Conservation (phyloP, 2,888 invertebrate genomes). For the Heteropelma amictum region DNA sequence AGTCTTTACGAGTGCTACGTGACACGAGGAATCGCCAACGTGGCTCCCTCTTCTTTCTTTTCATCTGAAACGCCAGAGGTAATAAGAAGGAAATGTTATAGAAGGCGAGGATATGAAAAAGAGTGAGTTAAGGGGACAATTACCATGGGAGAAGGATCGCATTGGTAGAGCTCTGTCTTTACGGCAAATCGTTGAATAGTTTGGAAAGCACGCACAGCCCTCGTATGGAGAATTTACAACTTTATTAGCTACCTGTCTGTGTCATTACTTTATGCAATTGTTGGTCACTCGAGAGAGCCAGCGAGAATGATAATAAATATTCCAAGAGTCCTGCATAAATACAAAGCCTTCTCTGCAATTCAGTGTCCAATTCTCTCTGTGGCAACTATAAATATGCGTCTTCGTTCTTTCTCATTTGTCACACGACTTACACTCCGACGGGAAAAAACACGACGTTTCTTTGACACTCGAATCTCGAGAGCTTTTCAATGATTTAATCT, state of each 20-base stretch:
- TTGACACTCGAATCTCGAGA: neutral
- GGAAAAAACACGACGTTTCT: conserved; percentile 9
- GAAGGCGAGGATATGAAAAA: neutral
- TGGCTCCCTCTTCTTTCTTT: neutral
- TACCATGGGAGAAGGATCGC: neutral
- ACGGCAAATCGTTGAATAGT: conserved; percentile 29
- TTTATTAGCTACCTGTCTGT: conserved; percentile 25
- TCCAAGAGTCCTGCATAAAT: conserved; percentile 1
- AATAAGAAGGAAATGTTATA: neutral
- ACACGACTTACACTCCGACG: conserved; percentile 3
- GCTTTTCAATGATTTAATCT: neutral
- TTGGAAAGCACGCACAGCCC: conserved; percentile 3
- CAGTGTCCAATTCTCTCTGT: conserved; percentile 11
- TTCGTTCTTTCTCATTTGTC: conserved; percentile 25
- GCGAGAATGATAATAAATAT: neutral
- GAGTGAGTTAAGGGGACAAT: neutral
- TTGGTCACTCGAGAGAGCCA: neutral
- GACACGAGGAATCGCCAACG: conserved; percentile 21
- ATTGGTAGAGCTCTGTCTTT: conserved; percentile 15
- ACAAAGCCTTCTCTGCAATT: conserved; percentile 4
- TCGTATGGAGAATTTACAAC: conserved; percentile 22
- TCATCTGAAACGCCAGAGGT: neutral
- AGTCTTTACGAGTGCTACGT: conserved; percentile 41
- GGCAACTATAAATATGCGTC: neutral
- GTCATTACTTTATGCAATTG: conserved; percentile 34